Base-by-base conservation (phyloP, 2,797 vertebrate genomes). In the Luscinia megarhynchos region DNA sequence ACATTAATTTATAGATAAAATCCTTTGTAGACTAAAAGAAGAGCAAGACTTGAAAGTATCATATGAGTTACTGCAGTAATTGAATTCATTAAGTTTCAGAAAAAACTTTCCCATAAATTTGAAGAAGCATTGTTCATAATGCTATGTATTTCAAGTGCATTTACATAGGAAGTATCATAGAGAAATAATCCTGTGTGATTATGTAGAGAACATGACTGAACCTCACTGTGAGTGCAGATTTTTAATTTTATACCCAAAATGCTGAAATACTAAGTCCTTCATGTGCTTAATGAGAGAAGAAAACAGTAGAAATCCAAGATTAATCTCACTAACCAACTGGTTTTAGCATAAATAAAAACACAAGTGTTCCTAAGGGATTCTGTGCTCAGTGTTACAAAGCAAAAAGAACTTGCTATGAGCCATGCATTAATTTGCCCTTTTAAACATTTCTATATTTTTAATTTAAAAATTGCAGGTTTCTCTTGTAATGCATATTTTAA, bases 401-500 rank as follows among this genome's bases (percentile, higher is more conserved):
- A 88, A 58, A 75, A 85, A 23, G 27, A 50, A 68, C 78, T 90
- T 89, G 4, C 20, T 41, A 38, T 69, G 62, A 89, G 43, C 66
- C 43, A 61, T 43, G 22, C 11, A 45, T 62, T 73, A 72, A 69
- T 63, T 67, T 70, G 30, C 4, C 15, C 46, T 80, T 76, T 70
- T 81, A 73, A 58, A 84, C 29, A 59, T 84, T 34, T 51, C 36
- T 68, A 21, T 40, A 27, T 86, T 94, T 92, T 82, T 75, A 64
- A 66, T 91, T 63, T 87, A 75, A 85, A 75, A 72, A 26, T 57
- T 76, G 80, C 69, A 74, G 19, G 48, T 95, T 82, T 73, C 62
- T 89, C 53, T 89, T 94, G 45, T 84, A 76, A 66, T 46, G 75
- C 19, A 87, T 63, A 76, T 93, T 87, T 93, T 95, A 84, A 67